Percentiles rank a stretch among this genome's conserved stretches.
These are phyloP conservation scores for Choristoneura fumiferana DNA, from an alignment of 1,140 invertebrate genomes.

Conservation along the genomic window DNA sequence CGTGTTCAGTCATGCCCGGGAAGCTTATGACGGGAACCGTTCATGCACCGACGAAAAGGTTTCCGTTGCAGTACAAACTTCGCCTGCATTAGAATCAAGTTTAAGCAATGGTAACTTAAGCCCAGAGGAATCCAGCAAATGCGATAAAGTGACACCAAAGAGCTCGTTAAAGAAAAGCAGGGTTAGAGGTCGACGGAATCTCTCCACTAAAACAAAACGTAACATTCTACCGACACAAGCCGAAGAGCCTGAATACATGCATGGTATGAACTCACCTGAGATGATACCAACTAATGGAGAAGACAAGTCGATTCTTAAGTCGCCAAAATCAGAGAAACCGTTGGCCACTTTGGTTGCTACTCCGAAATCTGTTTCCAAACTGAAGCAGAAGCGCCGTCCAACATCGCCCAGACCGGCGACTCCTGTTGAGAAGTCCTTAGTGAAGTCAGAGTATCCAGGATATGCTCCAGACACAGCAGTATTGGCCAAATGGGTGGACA, in stretches of 20 bases:
- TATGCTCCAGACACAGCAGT: conserved; percentile 75
- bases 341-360: conserved; percentile 51
- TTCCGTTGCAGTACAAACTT: conserved; percentile 60
- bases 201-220: conserved; percentile 67
- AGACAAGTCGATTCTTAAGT: conserved; percentile 50
- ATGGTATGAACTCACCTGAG: conserved; percentile 75
- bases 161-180: conserved; percentile 73
- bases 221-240: conserved; percentile 65
- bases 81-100: conserved; percentile 39
- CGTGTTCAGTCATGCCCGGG: conserved; percentile 63
- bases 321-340: conserved; percentile 63
- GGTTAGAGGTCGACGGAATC: conserved; percentile 59
- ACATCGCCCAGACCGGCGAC: conserved; percentile 63
- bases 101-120: conserved; percentile 66
- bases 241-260: conserved; percentile 64
- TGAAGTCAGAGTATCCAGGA: conserved; percentile 62
- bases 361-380: conserved; percentile 63
- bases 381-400: conserved; percentile 63
- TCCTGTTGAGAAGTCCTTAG: conserved; percentile 55
- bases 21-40: conserved; percentile 49
- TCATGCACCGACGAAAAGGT: conserved; percentile 61
- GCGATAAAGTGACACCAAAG: conserved; percentile 69
- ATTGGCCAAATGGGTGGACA: conserved; percentile 82
- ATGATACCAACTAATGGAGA: conserved; percentile 69
- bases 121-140: conserved; percentile 67